Evolutionary conservation across 1,140 invertebrate genomes (phyloP), one percentile per base, ranked within the genome.

Genomic region (Heterodera carotae): DNA sequence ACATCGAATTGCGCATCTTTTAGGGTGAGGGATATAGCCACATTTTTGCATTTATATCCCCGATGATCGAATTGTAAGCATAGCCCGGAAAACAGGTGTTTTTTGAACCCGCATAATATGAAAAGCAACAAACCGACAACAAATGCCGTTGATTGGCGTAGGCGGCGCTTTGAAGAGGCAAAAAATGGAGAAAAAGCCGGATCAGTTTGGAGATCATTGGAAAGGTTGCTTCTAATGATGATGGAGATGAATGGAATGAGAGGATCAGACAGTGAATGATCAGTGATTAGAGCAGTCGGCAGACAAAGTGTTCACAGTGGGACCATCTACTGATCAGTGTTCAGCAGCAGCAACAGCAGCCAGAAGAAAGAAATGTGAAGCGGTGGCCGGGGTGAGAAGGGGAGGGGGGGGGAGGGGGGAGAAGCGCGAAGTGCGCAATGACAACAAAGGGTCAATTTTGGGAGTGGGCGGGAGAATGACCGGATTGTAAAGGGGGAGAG

Each of bases 361-460:
- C 39, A 43, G 6, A 43, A 12, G 12, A 43, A 43, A 43, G 39
- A 12, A 12, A 43, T 12, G n/a, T n/a, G 39, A 12, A 56, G 4
- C 48, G 48, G 12, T 2, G 48, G 48, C 12, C 22, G 48, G 12
- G 18, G 15, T 22, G 48, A 56, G 12, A 15, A 22, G 22, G 12
- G 5, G 15, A 22, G 48, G 48, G 22, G 48, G 48, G 22, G 22
- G 22, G 15, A 18, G 48, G 18, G 15, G 18, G 22, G 48, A 4
- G 18, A 1, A 53, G 12, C 48, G 48, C 12, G 48, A 56, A 53
- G 48, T 53, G 48, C 48, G 48, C 48, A 53, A 53, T 53, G 48
- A 53, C 48, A 53, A 53, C 48, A 53, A 53, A 53, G 48, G 48
- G 48, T 53, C 48, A 53, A 53, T 53, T 53, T 53, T 53, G 48